Evolutionary conservation across 2,113 vertebrate genomes (phyloP).

Genomic region (Pygoscelis adeliae): DNA sequence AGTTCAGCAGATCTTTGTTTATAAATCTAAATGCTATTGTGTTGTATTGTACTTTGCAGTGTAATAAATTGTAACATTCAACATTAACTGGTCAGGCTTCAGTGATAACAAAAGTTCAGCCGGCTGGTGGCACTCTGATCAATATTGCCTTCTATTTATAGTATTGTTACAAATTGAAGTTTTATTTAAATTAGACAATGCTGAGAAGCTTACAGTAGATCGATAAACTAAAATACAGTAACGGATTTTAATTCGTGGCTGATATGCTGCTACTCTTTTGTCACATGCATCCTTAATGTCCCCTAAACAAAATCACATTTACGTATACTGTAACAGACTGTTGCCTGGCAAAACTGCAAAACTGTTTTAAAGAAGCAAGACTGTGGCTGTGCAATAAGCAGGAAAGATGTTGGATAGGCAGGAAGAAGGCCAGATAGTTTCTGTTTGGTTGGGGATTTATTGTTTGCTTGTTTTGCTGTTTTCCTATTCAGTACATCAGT

Average conservation of each 20-base stretch:
- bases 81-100: conserved; percentile 76
- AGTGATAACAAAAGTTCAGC: conserved; percentile 75
- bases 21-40: conserved; percentile 51
- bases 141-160: conserved; percentile 80
- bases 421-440: neutral
- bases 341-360: neutral
- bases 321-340: neutral
- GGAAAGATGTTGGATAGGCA: neutral
- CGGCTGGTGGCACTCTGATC: conserved; percentile 66
- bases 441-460: neutral
- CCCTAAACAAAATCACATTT: neutral
- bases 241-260: conserved; percentile 70
- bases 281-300: conserved; percentile 19
- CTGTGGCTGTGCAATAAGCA: neutral
- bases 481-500: neutral
- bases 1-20: conserved; percentile 45
- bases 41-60: conserved; percentile 48
- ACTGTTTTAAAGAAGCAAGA: neutral
- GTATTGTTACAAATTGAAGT: conserved; percentile 79
- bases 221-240: conserved; percentile 76
- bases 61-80: conserved; percentile 76
- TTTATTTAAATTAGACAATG: conserved; percentile 82
- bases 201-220: conserved; percentile 61
- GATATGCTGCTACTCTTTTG: conserved; percentile 28
- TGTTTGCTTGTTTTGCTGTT: neutral